Conservation (phyloP, 2,888 invertebrate genomes). For the Mamestra brassicae region DNA sequence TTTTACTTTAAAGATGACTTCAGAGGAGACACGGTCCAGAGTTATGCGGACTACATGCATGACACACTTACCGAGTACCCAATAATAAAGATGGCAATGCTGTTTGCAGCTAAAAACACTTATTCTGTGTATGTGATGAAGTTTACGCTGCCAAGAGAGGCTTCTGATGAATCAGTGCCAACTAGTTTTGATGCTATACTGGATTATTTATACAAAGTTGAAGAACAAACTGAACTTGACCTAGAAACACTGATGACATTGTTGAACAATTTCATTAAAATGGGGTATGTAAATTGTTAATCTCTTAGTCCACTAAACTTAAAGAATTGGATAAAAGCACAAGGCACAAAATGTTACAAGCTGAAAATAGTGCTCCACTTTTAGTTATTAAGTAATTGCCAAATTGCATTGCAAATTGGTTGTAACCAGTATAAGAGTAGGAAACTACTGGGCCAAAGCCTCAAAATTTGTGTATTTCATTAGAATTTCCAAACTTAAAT, state of each 20-base stretch:
- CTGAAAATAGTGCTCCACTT: too few relatives aligned
- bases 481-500: not conserved
- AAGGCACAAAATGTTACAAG: too few relatives aligned
- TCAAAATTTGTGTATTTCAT: not conserved
- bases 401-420: not conserved
- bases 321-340: too few relatives aligned
- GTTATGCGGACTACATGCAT: slow-evolving; percentile 78
- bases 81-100: slow-evolving; percentile 75
- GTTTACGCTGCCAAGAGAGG: slow-evolving; percentile 58
- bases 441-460: not conserved
- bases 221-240: slow-evolving; percentile 64
- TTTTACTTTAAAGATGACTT: slow-evolving; percentile 78
- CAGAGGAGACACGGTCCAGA: slow-evolving; percentile 61
- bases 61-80: slow-evolving; percentile 82
- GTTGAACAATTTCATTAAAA: slow-evolving; percentile 80
- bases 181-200: slow-evolving; percentile 68
- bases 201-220: slow-evolving; percentile 73
- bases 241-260: slow-evolving; percentile 73
- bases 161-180: slow-evolving; percentile 10
- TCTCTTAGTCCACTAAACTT: not conserved
- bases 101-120: slow-evolving; percentile 74
- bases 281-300: slow-evolving; percentile 76
- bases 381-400: too few relatives aligned
- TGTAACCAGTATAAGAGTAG: too few relatives aligned
- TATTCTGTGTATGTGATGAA: slow-evolving; percentile 81